Percentiles rank a stretch among this genome's conserved stretches.
Conservation (phyloP, 2,113 vertebrate species). For the Lutjanus erythropterus region DNA sequence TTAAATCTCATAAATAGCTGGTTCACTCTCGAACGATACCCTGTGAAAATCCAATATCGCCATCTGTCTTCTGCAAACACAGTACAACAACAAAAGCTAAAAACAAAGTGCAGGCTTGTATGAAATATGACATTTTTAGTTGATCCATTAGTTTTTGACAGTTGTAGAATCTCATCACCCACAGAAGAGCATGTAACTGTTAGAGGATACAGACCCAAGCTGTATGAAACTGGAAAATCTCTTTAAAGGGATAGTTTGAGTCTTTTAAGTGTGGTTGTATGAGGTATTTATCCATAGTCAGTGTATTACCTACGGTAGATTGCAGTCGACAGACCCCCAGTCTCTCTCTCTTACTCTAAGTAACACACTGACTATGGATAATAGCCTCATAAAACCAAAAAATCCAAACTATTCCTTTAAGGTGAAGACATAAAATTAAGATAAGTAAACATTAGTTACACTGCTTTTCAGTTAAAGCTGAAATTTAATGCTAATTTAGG, state of each 20-base stretch:
- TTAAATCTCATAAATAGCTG: slow-evolving; percentile 8
- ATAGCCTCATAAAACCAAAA: no score
- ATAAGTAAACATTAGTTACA: neutral
- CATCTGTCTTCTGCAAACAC: neutral
- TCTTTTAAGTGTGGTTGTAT: no score
- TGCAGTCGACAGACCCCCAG: no score
- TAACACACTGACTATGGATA: no score
- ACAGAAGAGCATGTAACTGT: neutral
- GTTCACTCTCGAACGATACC: neutral
- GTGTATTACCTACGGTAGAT: no score
- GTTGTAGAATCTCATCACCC: neutral
- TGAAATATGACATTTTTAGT: neutral
- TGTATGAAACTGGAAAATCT: neutral
- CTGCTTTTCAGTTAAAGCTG: slow-evolving; percentile 15
- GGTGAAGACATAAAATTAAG: neutral
- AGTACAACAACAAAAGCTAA: neutral
- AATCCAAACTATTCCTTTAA: no score
- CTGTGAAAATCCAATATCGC: neutral
- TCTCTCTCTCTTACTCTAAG: no score
- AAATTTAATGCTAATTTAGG: slow-evolving; percentile 10
- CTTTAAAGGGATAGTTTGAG: no score
- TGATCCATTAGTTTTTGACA: neutral
- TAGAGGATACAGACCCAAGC: neutral
- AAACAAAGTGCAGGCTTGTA: neutral
- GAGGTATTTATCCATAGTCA: no score